Evolutionary conservation across 2,797 vertebrate species (phyloP).

Genomic region (Sarcophilus harrisii): DNA sequence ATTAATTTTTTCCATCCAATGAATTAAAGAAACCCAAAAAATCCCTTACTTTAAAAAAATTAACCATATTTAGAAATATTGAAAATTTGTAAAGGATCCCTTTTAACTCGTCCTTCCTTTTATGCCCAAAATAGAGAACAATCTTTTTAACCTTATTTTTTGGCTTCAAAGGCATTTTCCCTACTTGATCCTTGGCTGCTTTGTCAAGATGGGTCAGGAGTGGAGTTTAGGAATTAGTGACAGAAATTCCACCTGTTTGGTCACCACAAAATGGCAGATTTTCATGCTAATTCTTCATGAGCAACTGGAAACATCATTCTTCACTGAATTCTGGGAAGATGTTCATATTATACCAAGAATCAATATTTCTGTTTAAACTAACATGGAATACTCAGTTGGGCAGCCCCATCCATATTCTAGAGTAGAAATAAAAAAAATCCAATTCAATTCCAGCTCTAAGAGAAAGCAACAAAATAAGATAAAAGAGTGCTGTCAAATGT

Average conservation of each 20-base stretch:
- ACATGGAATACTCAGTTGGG: neutral
- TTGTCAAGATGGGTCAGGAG: neutral
- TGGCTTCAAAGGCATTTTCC: neutral
- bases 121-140: neutral
- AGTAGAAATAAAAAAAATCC: conserved; percentile 36
- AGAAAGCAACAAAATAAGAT: conserved; percentile 32
- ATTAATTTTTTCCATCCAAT: neutral
- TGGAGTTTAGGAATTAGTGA: neutral
- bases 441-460: conserved; percentile 10
- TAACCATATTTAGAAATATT: neutral
- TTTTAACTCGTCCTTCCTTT: neutral
- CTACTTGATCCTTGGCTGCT: neutral
- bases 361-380: conserved; percentile 37
- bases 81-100: neutral
- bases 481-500: neutral
- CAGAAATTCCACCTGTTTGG: conserved; percentile 40
- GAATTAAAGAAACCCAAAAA: neutral
- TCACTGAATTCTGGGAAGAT: conserved; percentile 44
- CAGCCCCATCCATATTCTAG: neutral
- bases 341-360: conserved; percentile 4
- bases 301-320: neutral
- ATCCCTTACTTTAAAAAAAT: neutral
- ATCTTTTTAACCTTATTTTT: neutral
- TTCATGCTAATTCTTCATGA: conserved; percentile 29
- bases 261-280: conserved; percentile 35